Percentiles rank a stretch among this genome's conserved stretches.
These are phyloP conservation scores for Lycocorax pyrrhopterus DNA, from an alignment of 2,113 vertebrate species.

Conservation along the genomic window DNA sequence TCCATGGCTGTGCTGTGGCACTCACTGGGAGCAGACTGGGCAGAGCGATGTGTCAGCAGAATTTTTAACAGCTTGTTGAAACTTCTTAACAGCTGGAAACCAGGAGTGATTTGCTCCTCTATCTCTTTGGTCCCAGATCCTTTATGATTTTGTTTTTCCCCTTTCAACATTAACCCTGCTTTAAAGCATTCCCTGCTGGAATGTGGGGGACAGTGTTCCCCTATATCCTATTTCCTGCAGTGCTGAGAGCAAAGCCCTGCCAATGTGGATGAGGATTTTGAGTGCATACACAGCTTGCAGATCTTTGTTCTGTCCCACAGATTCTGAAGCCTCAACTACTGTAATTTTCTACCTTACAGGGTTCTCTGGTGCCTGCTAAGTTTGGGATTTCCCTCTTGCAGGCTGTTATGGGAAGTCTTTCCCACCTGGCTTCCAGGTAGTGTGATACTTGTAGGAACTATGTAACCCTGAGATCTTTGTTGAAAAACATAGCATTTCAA, in stretches of 20 bases:
- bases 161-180: not conserved
- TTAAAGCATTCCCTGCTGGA: not conserved
- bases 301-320: not conserved
- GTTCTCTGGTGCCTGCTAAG: not conserved
- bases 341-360: not conserved
- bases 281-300: not conserved
- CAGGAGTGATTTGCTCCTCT: not conserved
- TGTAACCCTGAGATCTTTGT: not conserved
- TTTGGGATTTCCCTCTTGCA: not conserved
- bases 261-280: not conserved
- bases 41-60: not conserved
- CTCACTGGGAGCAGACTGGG: not conserved
- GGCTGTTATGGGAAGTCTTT: not conserved
- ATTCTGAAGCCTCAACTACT: not conserved
- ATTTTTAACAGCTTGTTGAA: not conserved
- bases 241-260: not conserved
- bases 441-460: not conserved
- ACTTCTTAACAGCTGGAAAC: not conserved
- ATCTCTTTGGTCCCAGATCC: not conserved
- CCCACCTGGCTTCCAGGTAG: not conserved
- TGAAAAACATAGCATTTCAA: not conserved
- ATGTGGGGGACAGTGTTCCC: not conserved
- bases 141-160: not conserved
- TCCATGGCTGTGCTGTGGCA: not conserved
- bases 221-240: not conserved